These are phyloP conservation scores for Geodia barretti DNA, from an alignment of 37 sponge, comb jelly and placozoan genomes.

Conservation along the genomic window DNA sequence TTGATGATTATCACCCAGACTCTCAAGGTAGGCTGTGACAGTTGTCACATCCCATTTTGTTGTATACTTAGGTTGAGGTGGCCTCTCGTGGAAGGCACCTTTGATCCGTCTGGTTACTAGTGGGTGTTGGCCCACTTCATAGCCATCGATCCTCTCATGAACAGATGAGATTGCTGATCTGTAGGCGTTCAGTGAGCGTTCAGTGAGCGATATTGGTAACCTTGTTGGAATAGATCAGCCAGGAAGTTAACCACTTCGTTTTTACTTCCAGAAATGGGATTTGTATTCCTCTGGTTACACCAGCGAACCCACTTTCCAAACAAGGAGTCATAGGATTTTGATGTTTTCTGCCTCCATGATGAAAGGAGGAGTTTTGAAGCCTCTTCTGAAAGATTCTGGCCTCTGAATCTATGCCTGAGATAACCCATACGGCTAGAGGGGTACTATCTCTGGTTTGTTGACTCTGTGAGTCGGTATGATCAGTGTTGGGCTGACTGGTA, in stretches of 20 bases:
- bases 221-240: constrained; percentile 35
- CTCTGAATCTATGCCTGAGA: constrained; percentile 45
- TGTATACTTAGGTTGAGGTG: constrained; percentile 17
- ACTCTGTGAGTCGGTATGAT: constrained; percentile 22
- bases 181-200: no score
- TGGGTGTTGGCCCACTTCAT: constrained; percentile 49
- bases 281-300: constrained; percentile 23
- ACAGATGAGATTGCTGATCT: constrained; percentile 52
- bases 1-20: constrained; percentile 15
- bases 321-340: constrained; percentile 19
- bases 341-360: constrained; percentile 49
- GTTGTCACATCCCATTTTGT: constrained; percentile 42
- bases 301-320: constrained; percentile 50
- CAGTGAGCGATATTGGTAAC: constrained; percentile 50
- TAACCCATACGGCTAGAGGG: constrained; percentile 48
- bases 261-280: constrained; percentile 54
- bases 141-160: constrained; percentile 38
- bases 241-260: constrained; percentile 54
- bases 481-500: neutral
- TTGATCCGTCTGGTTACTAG: constrained; percentile 19
- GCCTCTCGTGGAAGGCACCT: constrained; percentile 33
- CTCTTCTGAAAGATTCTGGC: constrained; percentile 20
- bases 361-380: constrained; percentile 33
- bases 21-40: constrained; percentile 22
- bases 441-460: constrained; percentile 15